Evolutionary conservation across 2,888 invertebrate species (phyloP).

Genomic region (Agelastica alni): DNA sequence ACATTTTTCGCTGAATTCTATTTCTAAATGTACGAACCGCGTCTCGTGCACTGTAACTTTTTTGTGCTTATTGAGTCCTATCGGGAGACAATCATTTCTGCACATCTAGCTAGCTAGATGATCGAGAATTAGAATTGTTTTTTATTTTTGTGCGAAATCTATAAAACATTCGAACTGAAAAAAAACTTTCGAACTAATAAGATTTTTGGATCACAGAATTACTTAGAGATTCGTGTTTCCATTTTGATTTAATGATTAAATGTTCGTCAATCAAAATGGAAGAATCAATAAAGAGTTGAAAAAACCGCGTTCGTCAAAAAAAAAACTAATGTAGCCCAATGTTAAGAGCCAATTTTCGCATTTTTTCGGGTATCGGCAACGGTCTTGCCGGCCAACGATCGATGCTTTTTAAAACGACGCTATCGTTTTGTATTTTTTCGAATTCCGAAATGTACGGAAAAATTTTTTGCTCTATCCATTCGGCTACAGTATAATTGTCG

Average conservation of each 20-base stretch:
- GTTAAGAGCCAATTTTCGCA: slow-evolving; percentile 56
- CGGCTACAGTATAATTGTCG: slow-evolving; percentile 64
- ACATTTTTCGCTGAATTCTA: too few relatives aligned
- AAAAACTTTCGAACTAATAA: slow-evolving; percentile 6
- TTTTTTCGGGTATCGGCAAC: slow-evolving; percentile 58
- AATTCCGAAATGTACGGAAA: slow-evolving; percentile 61
- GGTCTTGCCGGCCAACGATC: slow-evolving; percentile 67
- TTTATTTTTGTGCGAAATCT: too few relatives aligned
- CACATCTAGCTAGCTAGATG: too few relatives aligned
- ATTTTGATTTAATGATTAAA: background rate
- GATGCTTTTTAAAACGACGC: slow-evolving; percentile 59
- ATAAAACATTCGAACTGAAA: too few relatives aligned
- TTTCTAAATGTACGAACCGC: too few relatives aligned
- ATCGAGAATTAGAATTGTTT: too few relatives aligned
- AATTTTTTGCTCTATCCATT: slow-evolving; percentile 70
- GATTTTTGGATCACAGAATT: slow-evolving; percentile 13
- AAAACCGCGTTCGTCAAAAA: slow-evolving; percentile 1
- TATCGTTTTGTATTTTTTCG: slow-evolving; percentile 62
- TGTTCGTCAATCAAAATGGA: background rate
- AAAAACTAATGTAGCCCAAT: slow-evolving; percentile 26
- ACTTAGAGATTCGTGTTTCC: background rate
- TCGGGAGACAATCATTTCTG: too few relatives aligned
- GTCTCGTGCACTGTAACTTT: too few relatives aligned
- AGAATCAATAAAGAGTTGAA: background rate
- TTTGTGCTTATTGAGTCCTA: too few relatives aligned